These are phyloP conservation scores for Apamea epomidion DNA, from an alignment of 2,888 invertebrate species.

Conservation along the genomic window DNA sequence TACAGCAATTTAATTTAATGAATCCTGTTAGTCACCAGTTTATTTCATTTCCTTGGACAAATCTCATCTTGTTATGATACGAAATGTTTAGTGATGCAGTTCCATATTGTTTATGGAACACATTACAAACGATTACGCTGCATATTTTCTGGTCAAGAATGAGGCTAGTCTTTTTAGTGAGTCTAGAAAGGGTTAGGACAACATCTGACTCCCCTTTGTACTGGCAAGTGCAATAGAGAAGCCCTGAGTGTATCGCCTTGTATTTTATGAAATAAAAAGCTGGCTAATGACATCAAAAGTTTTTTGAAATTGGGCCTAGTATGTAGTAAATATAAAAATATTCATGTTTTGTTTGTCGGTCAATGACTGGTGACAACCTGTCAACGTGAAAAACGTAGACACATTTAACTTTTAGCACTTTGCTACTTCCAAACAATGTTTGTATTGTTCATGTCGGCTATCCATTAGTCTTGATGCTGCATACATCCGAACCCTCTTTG, in stretches of 20 bases:
- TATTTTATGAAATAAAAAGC: neutral
- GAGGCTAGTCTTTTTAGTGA: neutral
- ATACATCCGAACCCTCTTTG: constrained; percentile 15
- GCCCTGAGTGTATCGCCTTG: neutral
- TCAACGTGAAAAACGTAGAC: constrained; percentile 42
- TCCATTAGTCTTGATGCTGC: constrained; percentile 30
- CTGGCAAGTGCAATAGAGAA: neutral
- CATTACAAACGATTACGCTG: neutral
- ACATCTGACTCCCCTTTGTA: neutral
- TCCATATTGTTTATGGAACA: constrained; percentile 5
- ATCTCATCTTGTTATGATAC: constrained; percentile 34
- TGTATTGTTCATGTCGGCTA: constrained; percentile 25
- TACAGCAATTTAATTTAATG: constrained; percentile 45
- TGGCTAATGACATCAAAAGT: constrained; percentile 5
- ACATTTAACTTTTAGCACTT: constrained; percentile 40
- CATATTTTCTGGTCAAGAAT: neutral
- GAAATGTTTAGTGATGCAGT: constrained; percentile 3
- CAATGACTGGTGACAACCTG: constrained; percentile 45
- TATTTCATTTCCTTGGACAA: constrained; percentile 37
- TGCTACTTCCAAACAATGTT: constrained; percentile 20
- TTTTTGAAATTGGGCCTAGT: neutral
- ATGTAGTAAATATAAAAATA: constrained; percentile 15
- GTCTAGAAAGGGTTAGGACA: neutral
- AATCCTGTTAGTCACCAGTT: constrained; percentile 47
- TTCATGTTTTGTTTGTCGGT: constrained; percentile 42